These are phyloP conservation scores for Heliconius aoede DNA, from an alignment of 2,888 invertebrate species.

Conservation along the genomic window DNA sequence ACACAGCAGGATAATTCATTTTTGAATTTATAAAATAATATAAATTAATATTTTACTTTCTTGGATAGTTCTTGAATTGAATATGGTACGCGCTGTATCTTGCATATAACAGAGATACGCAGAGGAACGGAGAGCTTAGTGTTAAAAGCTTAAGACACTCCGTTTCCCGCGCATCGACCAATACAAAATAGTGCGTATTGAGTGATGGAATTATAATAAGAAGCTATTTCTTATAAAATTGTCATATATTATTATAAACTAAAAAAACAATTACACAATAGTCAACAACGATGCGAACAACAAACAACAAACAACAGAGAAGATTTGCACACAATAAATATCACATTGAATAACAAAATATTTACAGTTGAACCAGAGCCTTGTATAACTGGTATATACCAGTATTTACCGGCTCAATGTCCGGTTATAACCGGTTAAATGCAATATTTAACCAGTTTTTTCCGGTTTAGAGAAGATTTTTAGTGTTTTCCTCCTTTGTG, in stretches of 20 bases:
- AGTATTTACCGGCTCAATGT: conserved; percentile 31
- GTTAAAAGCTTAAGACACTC: neutral
- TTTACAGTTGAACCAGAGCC: conserved; percentile 58
- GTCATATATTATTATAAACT: conserved; percentile 34
- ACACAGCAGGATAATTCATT: too few relatives aligned
- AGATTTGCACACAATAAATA: conserved; percentile 79
- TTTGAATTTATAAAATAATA: too few relatives aligned
- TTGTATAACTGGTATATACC: conserved; percentile 50
- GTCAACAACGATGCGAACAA: conserved; percentile 78
- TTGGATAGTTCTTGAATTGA: too few relatives aligned
- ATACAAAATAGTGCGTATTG: too few relatives aligned
- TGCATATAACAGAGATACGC: neutral
- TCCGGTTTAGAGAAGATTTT: conserved; percentile 48
- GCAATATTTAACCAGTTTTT: conserved; percentile 15
- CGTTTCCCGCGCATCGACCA: neutral
- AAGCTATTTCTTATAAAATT: conserved; percentile 20
- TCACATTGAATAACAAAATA: conserved; percentile 75
- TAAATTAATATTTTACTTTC: too few relatives aligned
- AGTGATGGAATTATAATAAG: conserved; percentile 6
- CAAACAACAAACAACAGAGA: conserved; percentile 73
- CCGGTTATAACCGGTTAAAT: conserved; percentile 34
- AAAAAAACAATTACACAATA: conserved; percentile 75
- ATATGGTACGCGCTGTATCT: too few relatives aligned
- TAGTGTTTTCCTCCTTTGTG: conserved; percentile 83
- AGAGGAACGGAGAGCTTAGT: neutral